These are phyloP conservation scores for Habropoda laboriosa DNA, from an alignment of 1,140 invertebrate genomes.

Conservation along the genomic window DNA sequence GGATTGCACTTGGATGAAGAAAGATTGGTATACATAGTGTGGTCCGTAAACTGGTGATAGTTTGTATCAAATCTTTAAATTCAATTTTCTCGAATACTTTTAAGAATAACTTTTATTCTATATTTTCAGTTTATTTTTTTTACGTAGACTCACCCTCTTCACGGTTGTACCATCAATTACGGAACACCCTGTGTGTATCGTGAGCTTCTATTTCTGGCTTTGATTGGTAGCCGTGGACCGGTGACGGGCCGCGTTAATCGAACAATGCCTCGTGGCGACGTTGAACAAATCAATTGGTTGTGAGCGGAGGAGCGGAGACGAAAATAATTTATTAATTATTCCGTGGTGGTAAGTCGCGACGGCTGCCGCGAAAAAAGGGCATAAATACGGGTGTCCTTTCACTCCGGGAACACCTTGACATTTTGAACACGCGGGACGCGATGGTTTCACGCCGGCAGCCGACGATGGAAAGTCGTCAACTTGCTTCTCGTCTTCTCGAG, in stretches of 20 bases:
- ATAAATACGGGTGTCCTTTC: conserved; percentile 40
- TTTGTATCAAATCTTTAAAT: no score
- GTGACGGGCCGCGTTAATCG: background rate
- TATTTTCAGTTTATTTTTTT: no score
- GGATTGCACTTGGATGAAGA: background rate
- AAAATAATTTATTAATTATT: conserved; percentile 46
- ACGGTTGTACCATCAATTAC: no score
- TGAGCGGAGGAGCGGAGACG: background rate
- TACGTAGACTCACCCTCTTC: no score
- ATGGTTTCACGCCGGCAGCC: background rate
- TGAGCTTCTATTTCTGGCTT: background rate
- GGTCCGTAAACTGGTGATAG: no score
- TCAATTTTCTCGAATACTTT: no score
- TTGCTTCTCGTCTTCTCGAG: conserved; percentile 13
- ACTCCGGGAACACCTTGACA: conserved; percentile 38
- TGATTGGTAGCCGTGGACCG: background rate
- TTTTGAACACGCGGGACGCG: conserved; percentile 15
- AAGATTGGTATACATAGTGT: background rate
- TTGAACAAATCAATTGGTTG: conserved; percentile 19
- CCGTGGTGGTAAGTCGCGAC: conserved; percentile 4
- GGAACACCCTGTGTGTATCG: no score
- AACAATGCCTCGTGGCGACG: background rate
- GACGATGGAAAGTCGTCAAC: conserved; percentile 27
- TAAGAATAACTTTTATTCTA: no score
- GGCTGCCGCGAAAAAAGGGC: conserved; percentile 41